Percentiles rank a stretch among this genome's conserved stretches.
These are phyloP conservation scores for Garra rufa DNA, from an alignment of 2,113 vertebrate genomes.

Conservation along the genomic window DNA sequence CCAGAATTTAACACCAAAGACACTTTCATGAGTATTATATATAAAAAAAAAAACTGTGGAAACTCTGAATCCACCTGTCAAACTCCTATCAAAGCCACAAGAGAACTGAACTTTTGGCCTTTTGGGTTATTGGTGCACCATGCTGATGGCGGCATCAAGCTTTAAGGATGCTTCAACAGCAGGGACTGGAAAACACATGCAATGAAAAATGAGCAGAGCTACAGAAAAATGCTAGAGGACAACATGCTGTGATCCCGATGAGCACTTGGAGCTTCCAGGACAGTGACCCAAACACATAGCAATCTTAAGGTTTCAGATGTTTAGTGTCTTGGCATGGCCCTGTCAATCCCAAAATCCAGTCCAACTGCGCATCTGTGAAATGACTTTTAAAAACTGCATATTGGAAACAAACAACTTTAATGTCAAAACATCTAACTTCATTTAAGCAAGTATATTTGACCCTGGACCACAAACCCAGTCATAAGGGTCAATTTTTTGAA, in stretches of 20 bases:
- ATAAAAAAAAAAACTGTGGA: background rate
- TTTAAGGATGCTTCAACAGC: background rate
- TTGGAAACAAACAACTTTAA: background rate
- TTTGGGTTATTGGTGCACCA: background rate
- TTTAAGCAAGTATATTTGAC: too few relatives aligned
- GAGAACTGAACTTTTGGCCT: background rate
- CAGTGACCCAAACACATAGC: conserved; percentile 6
- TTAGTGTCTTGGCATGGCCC: background rate
- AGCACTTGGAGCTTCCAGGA: conserved; percentile 1
- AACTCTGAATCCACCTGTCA: background rate
- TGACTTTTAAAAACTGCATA: background rate
- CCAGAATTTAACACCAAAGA: background rate
- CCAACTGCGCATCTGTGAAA: conserved; percentile 31
- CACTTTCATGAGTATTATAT: background rate
- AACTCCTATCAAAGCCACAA: background rate
- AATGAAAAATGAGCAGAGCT: background rate
- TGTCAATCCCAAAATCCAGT: background rate
- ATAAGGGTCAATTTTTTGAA: too few relatives aligned
- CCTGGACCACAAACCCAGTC: too few relatives aligned
- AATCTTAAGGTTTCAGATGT: background rate
- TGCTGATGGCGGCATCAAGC: background rate
- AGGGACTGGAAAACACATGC: background rate
- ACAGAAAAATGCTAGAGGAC: background rate
- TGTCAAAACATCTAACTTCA: background rate
- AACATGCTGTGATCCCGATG: background rate